Conservation (phyloP, 92 coral and sea anemone species). For the Heliopora coerulea region DNA sequence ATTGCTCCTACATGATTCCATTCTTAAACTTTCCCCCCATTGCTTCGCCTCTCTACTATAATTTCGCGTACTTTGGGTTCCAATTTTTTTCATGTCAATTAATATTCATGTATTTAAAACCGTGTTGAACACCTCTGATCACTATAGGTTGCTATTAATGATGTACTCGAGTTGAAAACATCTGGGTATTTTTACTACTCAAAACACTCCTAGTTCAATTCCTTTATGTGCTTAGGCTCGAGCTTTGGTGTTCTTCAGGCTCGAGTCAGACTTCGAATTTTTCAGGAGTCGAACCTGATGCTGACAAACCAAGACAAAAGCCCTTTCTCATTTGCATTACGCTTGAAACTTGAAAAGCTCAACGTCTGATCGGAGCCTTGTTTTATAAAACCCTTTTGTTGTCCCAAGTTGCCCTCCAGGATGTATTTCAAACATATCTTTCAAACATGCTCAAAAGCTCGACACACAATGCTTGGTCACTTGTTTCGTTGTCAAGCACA, state of each 20-base stretch:
- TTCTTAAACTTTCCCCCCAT: not conserved
- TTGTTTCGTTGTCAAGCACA: conserved; percentile 1
- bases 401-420: not conserved
- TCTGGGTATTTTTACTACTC: no score
- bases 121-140: no score
- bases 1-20: not conserved
- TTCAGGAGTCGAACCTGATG: no score
- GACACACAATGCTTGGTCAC: not conserved
- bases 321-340: no score
- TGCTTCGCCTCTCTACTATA: not conserved
- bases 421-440: not conserved
- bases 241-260: not conserved
- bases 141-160: no score
- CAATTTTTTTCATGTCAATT: not conserved
- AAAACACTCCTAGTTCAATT: no score
- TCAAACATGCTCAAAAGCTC: not conserved
- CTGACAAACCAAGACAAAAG: no score
- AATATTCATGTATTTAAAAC: not conserved
- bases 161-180: no score
- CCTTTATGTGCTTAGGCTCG: not conserved
- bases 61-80: not conserved
- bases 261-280: no score
- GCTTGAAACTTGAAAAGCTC: no score
- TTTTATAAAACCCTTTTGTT: not conserved
- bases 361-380: no score